These are phyloP conservation scores for Pomatorhinus ruficollis DNA, from an alignment of 2,113 vertebrate genomes.

Conservation along the genomic window DNA sequence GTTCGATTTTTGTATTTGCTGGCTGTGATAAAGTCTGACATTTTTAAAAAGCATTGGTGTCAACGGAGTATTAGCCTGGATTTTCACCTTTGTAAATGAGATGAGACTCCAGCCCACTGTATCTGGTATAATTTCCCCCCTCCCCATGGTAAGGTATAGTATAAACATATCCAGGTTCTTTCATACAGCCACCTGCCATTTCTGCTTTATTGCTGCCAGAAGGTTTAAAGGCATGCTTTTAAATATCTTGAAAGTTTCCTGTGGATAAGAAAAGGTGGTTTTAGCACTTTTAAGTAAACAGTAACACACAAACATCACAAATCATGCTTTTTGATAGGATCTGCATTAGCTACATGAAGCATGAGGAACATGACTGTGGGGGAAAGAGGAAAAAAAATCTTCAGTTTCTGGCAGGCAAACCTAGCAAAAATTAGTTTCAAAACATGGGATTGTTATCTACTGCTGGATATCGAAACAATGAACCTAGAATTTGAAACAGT, in stretches of 20 bases:
- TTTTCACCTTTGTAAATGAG: background rate
- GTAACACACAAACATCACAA: slow-evolving; percentile 70
- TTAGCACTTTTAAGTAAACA: slow-evolving; percentile 74
- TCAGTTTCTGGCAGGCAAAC: background rate
- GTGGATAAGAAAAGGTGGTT: slow-evolving; percentile 76
- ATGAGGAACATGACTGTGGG: background rate
- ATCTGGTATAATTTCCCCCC: background rate
- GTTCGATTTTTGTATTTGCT: background rate
- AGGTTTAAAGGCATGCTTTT: slow-evolving; percentile 74
- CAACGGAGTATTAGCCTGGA: background rate
- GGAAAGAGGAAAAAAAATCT: background rate
- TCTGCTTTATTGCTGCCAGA: slow-evolving; percentile 68
- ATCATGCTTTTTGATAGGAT: slow-evolving; percentile 71
- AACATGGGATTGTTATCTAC: background rate
- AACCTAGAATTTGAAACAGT: background rate
- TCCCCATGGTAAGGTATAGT: background rate
- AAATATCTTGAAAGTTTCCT: slow-evolving; percentile 76
- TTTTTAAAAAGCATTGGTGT: background rate
- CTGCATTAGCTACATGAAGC: slow-evolving; percentile 42
- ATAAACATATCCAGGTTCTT: slow-evolving; percentile 68
- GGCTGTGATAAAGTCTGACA: background rate
- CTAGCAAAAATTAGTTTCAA: background rate
- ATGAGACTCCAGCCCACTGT: background rate
- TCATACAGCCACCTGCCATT: slow-evolving; percentile 72
- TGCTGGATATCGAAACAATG: background rate